phyloP scores from a whole-genome alignment of 2,888 invertebrate species.

The Ischnura elegans region DNA sequence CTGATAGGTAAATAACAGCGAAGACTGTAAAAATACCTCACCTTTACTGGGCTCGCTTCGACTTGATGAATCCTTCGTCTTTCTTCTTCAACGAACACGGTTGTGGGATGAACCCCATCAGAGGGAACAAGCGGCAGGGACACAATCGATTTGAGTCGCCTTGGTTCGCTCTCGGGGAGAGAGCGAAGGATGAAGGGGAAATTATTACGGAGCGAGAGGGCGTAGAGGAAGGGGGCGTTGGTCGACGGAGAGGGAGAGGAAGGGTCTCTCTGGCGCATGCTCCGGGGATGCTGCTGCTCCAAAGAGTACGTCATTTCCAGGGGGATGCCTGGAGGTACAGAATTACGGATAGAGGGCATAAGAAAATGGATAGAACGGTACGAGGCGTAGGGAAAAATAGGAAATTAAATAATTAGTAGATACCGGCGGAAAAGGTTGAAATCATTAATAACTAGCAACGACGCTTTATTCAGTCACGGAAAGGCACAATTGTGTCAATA shows the following conservation, averaged over 20 bases:
- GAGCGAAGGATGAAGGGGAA: slow-evolving; percentile 36
- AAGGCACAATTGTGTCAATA: too few relatives aligned
- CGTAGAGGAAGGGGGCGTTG: slow-evolving; percentile 52
- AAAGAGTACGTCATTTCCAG: slow-evolving; percentile 60
- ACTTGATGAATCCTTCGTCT: not conserved
- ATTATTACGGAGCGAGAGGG: slow-evolving; percentile 29
- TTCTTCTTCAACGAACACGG: slow-evolving; percentile 47
- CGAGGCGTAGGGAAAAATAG: not conserved
- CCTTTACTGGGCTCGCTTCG: slow-evolving; percentile 15
- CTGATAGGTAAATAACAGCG: not conserved
- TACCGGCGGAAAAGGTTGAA: not conserved
- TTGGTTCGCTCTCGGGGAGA: slow-evolving; percentile 56
- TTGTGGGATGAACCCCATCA: slow-evolving; percentile 61
- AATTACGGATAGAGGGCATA: not conserved
- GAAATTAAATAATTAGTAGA: not conserved
- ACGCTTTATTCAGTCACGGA: too few relatives aligned
- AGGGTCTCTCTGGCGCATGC: slow-evolving; percentile 60
- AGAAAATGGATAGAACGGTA: not conserved
- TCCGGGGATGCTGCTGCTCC: slow-evolving; percentile 65
- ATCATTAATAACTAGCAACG: not conserved
- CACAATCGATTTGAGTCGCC: slow-evolving; percentile 62
- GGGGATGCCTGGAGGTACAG: slow-evolving; percentile 48
- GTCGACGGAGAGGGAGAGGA: slow-evolving; percentile 42
- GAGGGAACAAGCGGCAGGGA: slow-evolving; percentile 57
- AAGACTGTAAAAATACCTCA: not conserved